Evolutionary conservation across 2,797 vertebrate species (phyloP).

Genomic region (Gouania willdenowi): DNA sequence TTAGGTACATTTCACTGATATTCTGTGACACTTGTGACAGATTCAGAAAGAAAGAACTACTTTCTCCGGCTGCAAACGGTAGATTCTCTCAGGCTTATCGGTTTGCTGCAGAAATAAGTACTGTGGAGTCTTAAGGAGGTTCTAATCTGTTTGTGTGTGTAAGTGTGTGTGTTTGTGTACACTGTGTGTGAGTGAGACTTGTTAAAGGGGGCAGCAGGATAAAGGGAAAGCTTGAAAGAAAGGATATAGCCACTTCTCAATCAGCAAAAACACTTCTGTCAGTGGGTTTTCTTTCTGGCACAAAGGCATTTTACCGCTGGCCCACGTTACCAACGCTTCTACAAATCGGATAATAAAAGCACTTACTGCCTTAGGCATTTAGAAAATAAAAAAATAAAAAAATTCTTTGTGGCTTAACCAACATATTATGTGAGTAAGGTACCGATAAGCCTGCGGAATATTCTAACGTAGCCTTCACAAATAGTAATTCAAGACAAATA

Average conservation of each 20-base stretch:
- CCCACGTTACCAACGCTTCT: constrained; percentile 10
- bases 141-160: constrained; percentile 60
- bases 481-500: too few species aligned
- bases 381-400: background rate
- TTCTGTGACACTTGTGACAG: constrained; percentile 33
- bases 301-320: constrained; percentile 10
- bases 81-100: constrained; percentile 63
- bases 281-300: constrained; percentile 17
- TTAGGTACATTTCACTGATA: constrained; percentile 57
- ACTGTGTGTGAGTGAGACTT: background rate
- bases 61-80: constrained; percentile 33
- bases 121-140: constrained; percentile 58
- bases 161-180: constrained; percentile 4
- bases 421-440: constrained; percentile 5
- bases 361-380: constrained; percentile 2
- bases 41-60: constrained; percentile 9
- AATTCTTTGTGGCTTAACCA: background rate
- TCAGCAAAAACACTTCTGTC: constrained; percentile 31
- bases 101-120: constrained; percentile 66
- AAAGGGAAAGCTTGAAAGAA: constrained; percentile 13
- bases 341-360: constrained; percentile 15
- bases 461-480: too few species aligned
- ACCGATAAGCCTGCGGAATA: too few species aligned
- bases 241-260: constrained; percentile 7
- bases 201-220: constrained; percentile 11